These are phyloP conservation scores for Hoplodrina ambigua DNA, from an alignment of 2,888 invertebrate species.

Conservation along the genomic window DNA sequence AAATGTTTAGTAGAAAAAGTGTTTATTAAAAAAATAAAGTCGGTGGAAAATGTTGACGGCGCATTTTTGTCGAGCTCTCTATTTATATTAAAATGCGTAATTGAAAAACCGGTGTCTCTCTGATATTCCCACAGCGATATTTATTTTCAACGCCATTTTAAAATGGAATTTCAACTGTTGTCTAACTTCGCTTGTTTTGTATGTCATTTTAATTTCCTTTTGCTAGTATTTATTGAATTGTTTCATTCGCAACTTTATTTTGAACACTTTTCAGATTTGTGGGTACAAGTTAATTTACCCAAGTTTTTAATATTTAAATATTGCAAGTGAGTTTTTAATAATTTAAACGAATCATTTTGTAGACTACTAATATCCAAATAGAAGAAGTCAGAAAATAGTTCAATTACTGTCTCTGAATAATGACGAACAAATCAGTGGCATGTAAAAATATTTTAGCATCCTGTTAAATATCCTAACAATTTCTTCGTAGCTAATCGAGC, in stretches of 20 bases:
- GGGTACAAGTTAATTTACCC: background rate
- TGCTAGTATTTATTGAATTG: conserved; percentile 35
- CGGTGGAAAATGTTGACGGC: conserved; percentile 18
- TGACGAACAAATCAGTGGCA: too few relatives aligned
- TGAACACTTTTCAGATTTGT: conserved; percentile 3
- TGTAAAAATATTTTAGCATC: too few relatives aligned
- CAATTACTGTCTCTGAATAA: too few relatives aligned
- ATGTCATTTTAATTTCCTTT: conserved; percentile 43
- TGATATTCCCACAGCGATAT: conserved; percentile 9
- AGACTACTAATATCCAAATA: too few relatives aligned
- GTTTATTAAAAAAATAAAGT: conserved; percentile 24
- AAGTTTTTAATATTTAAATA: background rate
- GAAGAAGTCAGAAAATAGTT: too few relatives aligned
- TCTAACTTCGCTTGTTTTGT: conserved; percentile 42
- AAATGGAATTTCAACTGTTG: conserved; percentile 32
- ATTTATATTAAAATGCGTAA: conserved; percentile 54
- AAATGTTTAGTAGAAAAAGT: conserved; percentile 26
- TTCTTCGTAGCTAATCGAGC: background rate
- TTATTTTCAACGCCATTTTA: conserved; percentile 35
- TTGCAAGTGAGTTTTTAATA: too few relatives aligned
- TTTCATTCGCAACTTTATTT: background rate
- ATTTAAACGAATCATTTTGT: too few relatives aligned
- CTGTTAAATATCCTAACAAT: background rate
- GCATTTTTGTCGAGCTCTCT: conserved; percentile 30
- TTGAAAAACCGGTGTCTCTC: conserved; percentile 31